Evolutionary conservation across 2,888 invertebrate genomes (phyloP).

Genomic region (Rotaria magnacalcarata): DNA sequence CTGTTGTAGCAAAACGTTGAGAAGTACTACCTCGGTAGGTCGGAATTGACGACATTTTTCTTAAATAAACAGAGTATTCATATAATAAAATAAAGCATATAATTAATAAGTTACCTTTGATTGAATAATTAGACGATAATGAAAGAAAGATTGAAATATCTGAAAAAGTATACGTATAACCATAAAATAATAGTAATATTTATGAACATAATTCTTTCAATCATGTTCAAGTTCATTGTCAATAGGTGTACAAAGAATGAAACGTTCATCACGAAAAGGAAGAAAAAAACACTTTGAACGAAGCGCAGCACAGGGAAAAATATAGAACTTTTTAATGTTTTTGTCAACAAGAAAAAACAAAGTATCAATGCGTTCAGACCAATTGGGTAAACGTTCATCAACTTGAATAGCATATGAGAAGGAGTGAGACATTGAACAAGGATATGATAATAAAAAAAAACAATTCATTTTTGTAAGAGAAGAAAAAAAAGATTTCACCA

Average conservation of each 20-base stretch:
- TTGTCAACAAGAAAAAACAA: neutral
- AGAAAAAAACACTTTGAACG: neutral
- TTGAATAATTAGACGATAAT: too few relatives aligned
- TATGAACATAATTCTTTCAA: neutral
- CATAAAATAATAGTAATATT: neutral
- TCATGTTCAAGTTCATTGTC: slow-evolving; percentile 25
- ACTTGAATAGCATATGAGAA: neutral
- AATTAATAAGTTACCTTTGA: too few relatives aligned
- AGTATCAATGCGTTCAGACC: slow-evolving; percentile 1
- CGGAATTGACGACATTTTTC: neutral
- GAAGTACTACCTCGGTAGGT: neutral
- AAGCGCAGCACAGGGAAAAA: neutral
- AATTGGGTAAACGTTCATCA: neutral
- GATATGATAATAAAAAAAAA: neutral
- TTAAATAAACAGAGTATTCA: too few relatives aligned
- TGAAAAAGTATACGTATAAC: neutral
- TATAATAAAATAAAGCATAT: too few relatives aligned
- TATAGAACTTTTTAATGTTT: neutral
- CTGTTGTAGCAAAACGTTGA: neutral
- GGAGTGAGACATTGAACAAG: neutral
- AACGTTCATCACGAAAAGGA: neutral
- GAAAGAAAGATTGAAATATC: neutral
- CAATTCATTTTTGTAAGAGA: neutral
- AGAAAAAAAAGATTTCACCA: neutral
- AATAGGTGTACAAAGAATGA: neutral